These are phyloP conservation scores for Chaitophorus viminalis DNA, from an alignment of 2,888 invertebrate species.

Conservation along the genomic window DNA sequence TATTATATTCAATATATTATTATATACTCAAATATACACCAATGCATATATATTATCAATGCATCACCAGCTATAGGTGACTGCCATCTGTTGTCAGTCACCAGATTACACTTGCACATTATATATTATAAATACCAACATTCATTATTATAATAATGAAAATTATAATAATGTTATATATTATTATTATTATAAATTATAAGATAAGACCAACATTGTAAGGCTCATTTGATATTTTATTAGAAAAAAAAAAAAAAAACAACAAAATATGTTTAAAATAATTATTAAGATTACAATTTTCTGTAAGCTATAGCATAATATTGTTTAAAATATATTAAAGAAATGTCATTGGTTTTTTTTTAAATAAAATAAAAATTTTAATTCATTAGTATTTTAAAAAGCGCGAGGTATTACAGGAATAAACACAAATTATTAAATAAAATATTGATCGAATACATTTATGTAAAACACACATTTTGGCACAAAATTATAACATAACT, in stretches of 20 bases:
- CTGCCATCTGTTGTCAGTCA: no score
- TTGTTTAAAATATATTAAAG: conserved; percentile 15
- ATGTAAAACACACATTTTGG: conserved; percentile 50
- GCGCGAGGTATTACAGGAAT: conserved; percentile 56
- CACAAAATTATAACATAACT: conserved; percentile 58
- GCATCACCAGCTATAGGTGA: no score
- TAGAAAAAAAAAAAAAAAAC: conserved; percentile 44
- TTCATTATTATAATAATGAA: no score
- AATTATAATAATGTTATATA: not conserved
- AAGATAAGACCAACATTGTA: not conserved
- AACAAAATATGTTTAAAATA: conserved; percentile 14
- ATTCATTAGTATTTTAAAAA: conserved; percentile 40
- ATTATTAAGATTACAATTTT: conserved; percentile 22
- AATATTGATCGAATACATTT: conserved; percentile 40
- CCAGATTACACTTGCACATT: no score
- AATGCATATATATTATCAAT: no score
- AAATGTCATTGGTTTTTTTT: conserved; percentile 29
- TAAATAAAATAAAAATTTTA: conserved; percentile 10
- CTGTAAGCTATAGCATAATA: conserved; percentile 43
- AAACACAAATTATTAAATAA: conserved; percentile 42
- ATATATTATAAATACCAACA: no score
- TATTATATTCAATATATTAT: no score
- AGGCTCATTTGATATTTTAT: conserved; percentile 57
- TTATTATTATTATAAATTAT: no score
- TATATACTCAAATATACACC: no score